A percentile compares a stretch with the other conserved stretches of the same genome.
phyloP scores from a whole-genome alignment of 2,888 invertebrate species.

The Trichopria drosophilae region DNA sequence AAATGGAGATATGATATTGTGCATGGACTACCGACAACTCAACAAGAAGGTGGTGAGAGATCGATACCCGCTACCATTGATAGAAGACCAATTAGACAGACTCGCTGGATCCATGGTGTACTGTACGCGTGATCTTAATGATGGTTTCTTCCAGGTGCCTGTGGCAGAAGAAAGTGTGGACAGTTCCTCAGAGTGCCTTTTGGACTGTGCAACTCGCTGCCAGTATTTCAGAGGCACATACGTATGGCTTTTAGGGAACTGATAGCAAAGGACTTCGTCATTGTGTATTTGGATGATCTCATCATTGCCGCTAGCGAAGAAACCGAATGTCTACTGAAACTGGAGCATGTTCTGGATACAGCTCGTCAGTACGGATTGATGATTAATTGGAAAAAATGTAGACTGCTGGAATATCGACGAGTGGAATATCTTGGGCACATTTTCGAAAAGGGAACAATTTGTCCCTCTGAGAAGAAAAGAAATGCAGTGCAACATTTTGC shows the following conservation, averaged over 20 bases:
- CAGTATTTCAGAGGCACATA: conserved; percentile 3
- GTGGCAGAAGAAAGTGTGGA: neutral
- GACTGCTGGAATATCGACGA: no score
- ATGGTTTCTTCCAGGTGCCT: conserved; percentile 4
- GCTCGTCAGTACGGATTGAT: no score
- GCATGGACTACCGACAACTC: conserved; percentile 38
- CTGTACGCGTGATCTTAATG: no score
- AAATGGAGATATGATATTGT: conserved; percentile 32
- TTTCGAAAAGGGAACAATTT: neutral
- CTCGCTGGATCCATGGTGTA: no score
- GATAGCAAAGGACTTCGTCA: no score
- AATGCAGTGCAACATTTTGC: no score
- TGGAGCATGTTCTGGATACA: no score
- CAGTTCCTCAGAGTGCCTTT: no score
- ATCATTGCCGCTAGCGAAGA: no score
- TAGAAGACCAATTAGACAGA: conserved; percentile 39
- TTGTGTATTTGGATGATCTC: no score
- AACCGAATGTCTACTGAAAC: no score
- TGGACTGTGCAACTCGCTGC: neutral
- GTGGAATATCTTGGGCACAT: conserved; percentile 6
- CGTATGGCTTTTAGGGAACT: neutral
- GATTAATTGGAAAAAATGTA: no score
- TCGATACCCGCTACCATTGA: conserved; percentile 37
- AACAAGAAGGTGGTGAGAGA: conserved; percentile 37
- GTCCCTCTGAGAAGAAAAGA: conserved; percentile 2